Base-by-base conservation (phyloP, 2,888 invertebrate genomes). In the Dendrolimus houi region DNA sequence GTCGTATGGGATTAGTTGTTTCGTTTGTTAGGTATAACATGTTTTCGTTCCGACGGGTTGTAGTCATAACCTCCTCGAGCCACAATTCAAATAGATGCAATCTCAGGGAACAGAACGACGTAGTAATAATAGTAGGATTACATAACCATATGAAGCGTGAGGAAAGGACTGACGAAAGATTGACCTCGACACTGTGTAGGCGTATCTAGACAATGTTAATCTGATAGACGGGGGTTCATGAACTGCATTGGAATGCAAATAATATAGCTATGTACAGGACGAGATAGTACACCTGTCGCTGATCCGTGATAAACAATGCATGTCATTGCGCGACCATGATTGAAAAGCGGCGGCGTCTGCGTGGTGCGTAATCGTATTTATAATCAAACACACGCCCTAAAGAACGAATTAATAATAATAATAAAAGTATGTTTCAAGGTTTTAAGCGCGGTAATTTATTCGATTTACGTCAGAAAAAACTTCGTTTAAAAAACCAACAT, bases 231-330 rank as follows among this genome's bases (percentile, higher is more conserved):
- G 77, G 75, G 86, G 87, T 86, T 81, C 81, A 81, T 82, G 87
- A 87, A 86, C 87, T 81, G 77, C 74, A 75, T 77, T 72, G 87
- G 88, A 83, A 88, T 86, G 88, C 87, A 88, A 89, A 88, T 85
- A 89, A 87, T 29, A 87, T 87, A 84, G 78, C 80, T 81, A 77
- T 77, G 76, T 73, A 82, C 85, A 87, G 85, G 86, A 84, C 79
- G 84, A 77, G 76, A 77, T 72, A 70, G 76, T 76, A 80, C 87
- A 89, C 88, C 89, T 87, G 88, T 79, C 81, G 75, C 68, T 75
- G 78, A 83, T 82, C 79, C 76, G 59, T 47, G 64, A 81, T 83
- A 87, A 87, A 87, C 87, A 87, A 87, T 83, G 79, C 83, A 69
- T 75, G 80, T 79, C 79, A 77, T 77, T 80, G 67, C 71, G 70